Base-by-base conservation (phyloP, 2,888 invertebrate genomes). In the Choristoneura rosaceana region DNA sequence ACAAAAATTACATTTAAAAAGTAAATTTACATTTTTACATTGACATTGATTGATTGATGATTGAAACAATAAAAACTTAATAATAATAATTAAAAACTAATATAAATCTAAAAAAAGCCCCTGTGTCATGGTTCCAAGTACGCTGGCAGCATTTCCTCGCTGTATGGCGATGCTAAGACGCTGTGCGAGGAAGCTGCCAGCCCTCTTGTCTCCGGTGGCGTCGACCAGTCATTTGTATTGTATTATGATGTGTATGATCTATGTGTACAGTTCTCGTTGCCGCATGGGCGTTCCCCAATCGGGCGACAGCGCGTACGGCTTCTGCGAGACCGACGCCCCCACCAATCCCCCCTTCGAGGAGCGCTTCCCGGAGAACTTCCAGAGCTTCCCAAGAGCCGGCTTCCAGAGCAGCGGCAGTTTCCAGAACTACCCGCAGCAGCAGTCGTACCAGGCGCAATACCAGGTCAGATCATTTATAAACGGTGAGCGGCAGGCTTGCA, bases 301-400 rank as follows among this genome's bases (percentile, higher is more conserved):
- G 0, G 94, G 94, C 0, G 97, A 98, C 84, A 97, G 97, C 65
- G 97, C 97, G 76, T 97, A 97, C 86, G 98, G 98, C 0, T 96
- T 96, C 87, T 96, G 96, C 73, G 95, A 95, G 76, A 82, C 90
- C 55, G 88, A 94, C 77, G 76, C 86, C 58, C 80, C 83, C 0
- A 82, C 74, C 9, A 9, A 34, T 5, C 38, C 17, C 4, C 55
- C 33, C 47, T 79, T 79, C 60, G 81, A 79, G 68, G 76, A 76
- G 59, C 34, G 79, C 12, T 70, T 70, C 70, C 70, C 64, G 43
- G 75, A 38, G 62, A 83, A 74, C 55, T 79, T 79, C 60, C 81
- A 79, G 67, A 76, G 79, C 10, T 70, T 64, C 64, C 70, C 59
- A 60, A 60, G 65, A 9, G 52, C 25, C 41, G 64, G 64, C 25